Conservation (phyloP, 2,888 invertebrate genomes). For the Archips xylosteana region DNA sequence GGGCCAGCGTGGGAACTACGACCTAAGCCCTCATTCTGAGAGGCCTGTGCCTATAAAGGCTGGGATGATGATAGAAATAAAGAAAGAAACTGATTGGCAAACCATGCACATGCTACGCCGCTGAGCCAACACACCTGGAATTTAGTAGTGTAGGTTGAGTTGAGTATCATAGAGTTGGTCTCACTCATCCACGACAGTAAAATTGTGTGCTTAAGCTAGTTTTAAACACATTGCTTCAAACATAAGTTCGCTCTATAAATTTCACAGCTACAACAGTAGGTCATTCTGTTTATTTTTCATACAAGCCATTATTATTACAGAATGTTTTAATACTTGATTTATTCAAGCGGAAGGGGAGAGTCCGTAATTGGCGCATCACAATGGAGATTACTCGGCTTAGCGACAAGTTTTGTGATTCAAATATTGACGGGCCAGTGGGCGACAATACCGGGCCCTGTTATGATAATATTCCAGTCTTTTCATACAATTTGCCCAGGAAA, state of each 20-base stretch:
- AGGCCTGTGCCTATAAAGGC: no score
- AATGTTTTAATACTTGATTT: conserved; percentile 76
- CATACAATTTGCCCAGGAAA: conserved; percentile 69
- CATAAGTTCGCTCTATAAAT: conserved; percentile 22
- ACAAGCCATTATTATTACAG: conserved; percentile 51
- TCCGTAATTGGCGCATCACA: conserved; percentile 81
- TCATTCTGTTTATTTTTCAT: conserved; percentile 34
- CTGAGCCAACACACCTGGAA: no score
- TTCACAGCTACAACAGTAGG: conserved; percentile 27
- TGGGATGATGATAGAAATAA: no score
- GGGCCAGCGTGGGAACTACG: no score
- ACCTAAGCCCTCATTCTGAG: no score
- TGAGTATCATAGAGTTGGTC: no score
- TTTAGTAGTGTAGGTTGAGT: no score
- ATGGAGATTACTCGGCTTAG: conserved; percentile 82
- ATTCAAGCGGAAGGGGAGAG: conserved; percentile 83
- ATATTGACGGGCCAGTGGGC: conserved; percentile 75
- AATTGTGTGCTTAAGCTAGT: no score
- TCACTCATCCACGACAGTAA: no score
- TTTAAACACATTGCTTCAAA: not conserved
- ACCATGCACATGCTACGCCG: no score
- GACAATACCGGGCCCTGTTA: conserved; percentile 76
- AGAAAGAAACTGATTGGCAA: no score
- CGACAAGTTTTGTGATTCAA: conserved; percentile 81
- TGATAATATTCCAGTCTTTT: conserved; percentile 78